Evolutionary conservation across 2,888 invertebrate species (phyloP).

Genomic region (Campaea margaritaria): DNA sequence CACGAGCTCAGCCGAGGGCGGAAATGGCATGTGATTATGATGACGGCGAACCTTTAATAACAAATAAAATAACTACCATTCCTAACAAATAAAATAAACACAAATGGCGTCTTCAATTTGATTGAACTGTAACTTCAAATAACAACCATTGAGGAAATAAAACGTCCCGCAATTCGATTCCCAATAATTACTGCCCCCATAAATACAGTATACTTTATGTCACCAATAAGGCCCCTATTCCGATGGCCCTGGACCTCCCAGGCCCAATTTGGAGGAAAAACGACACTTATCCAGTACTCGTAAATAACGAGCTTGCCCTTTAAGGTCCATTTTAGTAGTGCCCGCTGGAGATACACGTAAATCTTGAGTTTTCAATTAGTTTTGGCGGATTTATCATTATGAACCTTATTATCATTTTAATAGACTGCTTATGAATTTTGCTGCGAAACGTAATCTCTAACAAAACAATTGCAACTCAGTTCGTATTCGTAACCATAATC

Average conservation of each 20-base stretch:
- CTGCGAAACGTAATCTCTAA: too few species aligned
- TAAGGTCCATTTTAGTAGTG: slow-evolving; percentile 17
- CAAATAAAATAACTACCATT: too few species aligned
- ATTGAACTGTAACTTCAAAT: not conserved
- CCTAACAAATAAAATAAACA: too few species aligned
- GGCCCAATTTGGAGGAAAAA: slow-evolving; percentile 38
- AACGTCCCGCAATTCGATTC: slow-evolving; percentile 10
- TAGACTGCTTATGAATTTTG: too few species aligned
- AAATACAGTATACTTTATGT: slow-evolving; percentile 37
- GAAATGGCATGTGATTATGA: too few species aligned
- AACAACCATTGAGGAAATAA: slow-evolving; percentile 2
- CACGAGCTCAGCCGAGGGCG: too few species aligned
- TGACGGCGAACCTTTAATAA: too few species aligned
- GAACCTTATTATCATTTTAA: not conserved
- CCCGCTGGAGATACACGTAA: slow-evolving; percentile 16
- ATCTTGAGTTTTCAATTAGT: slow-evolving; percentile 29
- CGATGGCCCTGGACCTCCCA: slow-evolving; percentile 12
- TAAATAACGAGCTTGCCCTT: slow-evolving; percentile 34
- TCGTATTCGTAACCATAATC: too few species aligned
- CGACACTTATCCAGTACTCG: slow-evolving; percentile 32
- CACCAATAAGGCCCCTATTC: slow-evolving; percentile 31
- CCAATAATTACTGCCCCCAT: slow-evolving; percentile 29
- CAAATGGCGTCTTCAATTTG: not conserved
- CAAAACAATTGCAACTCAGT: too few species aligned
- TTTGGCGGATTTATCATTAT: not conserved